phyloP scores from a whole-genome alignment of 2,113 vertebrate genomes.

The Hippoglossus stenolepis region DNA sequence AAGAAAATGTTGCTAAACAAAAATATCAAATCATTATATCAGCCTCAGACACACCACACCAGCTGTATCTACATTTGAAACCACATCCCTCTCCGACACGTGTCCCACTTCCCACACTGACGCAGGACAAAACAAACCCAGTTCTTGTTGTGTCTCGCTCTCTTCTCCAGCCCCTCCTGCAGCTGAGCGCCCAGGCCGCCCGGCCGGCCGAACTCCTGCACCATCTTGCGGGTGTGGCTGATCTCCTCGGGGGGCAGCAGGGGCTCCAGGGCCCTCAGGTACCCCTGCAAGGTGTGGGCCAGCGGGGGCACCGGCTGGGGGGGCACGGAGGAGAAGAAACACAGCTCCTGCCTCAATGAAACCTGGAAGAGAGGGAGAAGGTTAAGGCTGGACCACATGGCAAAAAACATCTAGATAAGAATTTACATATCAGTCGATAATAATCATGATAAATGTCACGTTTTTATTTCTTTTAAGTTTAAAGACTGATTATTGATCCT shows the following conservation, averaged over 20 bases:
- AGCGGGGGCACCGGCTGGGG: conserved; percentile 84
- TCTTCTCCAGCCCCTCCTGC: conserved; percentile 80
- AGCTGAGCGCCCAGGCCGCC: conserved; percentile 81
- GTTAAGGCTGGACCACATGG: too few relatives aligned
- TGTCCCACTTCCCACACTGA: conserved; percentile 16
- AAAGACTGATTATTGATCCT: too few relatives aligned
- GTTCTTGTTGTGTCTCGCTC: conserved; percentile 81
- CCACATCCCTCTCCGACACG: background rate
- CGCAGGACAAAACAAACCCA: conserved; percentile 79
- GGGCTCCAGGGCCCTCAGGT: conserved; percentile 84
- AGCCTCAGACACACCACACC: background rate
- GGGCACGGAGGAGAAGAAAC: conserved; percentile 71
- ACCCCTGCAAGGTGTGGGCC: conserved; percentile 80
- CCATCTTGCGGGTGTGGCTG: conserved; percentile 80
- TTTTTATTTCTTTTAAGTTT: too few relatives aligned
- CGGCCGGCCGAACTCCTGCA: conserved; percentile 76
- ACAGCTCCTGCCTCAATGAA: conserved; percentile 56
- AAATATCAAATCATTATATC: background rate
- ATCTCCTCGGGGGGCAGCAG: conserved; percentile 84
- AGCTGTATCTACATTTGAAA: background rate
- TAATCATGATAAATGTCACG: too few relatives aligned
- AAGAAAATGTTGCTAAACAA: too few relatives aligned
- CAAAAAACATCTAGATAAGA: background rate
- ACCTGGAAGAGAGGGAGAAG: conserved; percentile 42
- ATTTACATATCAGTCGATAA: too few relatives aligned